Conservation (phyloP, 2,113 vertebrate genomes). For the Eubucco bourcierii region DNA sequence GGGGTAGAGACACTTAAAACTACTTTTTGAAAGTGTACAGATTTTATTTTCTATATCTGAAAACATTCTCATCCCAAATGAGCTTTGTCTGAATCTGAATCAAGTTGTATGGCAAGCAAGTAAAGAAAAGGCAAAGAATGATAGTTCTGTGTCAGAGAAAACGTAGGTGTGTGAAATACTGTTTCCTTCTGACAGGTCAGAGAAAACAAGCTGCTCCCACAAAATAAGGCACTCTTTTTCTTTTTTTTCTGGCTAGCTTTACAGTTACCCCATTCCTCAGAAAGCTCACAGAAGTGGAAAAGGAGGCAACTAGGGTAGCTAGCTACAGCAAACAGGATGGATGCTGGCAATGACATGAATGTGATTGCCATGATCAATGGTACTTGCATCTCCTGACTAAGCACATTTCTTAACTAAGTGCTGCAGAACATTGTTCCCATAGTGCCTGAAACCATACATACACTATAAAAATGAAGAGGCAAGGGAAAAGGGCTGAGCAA, state of each 20-base stretch:
- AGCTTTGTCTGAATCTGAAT: neutral
- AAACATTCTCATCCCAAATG: neutral
- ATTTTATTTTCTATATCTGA: conserved; percentile 20
- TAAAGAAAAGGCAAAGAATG: neutral
- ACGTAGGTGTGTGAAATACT: neutral
- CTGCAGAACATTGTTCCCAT: neutral
- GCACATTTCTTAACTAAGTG: neutral
- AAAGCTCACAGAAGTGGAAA: neutral
- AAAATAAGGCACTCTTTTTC: neutral
- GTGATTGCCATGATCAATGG: neutral
- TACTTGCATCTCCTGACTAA: neutral
- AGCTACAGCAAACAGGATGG: neutral
- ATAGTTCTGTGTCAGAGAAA: neutral
- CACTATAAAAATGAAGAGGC: neutral
- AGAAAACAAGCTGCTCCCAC: neutral
- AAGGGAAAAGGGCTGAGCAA: neutral
- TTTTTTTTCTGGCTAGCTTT: neutral
- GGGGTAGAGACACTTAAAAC: neutral
- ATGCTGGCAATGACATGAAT: neutral
- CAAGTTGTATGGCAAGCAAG: neutral
- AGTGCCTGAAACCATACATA: neutral
- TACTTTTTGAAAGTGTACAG: neutral
- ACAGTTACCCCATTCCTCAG: neutral
- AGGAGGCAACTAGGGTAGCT: neutral
- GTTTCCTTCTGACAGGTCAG: neutral